Evolutionary conservation across 1,140 invertebrate genomes (phyloP), one percentile per base, ranked within the genome.

Genomic region (Anastatus disparis): DNA sequence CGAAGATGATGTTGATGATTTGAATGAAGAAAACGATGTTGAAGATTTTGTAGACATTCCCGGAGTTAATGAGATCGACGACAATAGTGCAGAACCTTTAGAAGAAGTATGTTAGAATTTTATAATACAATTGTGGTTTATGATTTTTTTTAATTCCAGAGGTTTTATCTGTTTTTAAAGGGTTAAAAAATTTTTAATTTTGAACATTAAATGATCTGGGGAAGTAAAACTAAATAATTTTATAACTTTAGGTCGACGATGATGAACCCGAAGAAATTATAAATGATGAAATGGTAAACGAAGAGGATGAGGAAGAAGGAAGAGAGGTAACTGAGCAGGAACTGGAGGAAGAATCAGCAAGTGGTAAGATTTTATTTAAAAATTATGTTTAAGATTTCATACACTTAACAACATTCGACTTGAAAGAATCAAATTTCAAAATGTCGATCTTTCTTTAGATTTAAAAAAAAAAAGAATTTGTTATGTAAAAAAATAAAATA

Each of bases 11-110:
- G 77, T 80, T 31, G 80, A 80, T 44, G 75, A 80, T 72, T 69
- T 80, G 10, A 76, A 75, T 17, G 81, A 84, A 35, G 75, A 80
- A 3, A 81, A 87, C 3, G 80, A 81, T 8, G 76, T 78, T 44
- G 84, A 85, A 26, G 85, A 87, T 52, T 86, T 87, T 71, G 79
- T 74, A 80, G 70, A 83, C 82, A 81, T 79, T 66, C 72, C 78
- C 50, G 81, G 77, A 24, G 59, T 81, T 22, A 74, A 80, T 58
- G 79, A 83, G 63, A 80, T 84, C 38, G 80, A 81, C 17, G 77
- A 83, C 61, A 75, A 82, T 53, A 82, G 77, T 65, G 76, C 76
- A 61, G 81, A 84, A 69, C 82, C 82, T 29, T 77, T 84, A 70
- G 84, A 85, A 78, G 82, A 85, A 82, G 84, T 86, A 81, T 76